Conservation (phyloP, 1,140 invertebrate genomes). For the Microplitis mediator region DNA sequence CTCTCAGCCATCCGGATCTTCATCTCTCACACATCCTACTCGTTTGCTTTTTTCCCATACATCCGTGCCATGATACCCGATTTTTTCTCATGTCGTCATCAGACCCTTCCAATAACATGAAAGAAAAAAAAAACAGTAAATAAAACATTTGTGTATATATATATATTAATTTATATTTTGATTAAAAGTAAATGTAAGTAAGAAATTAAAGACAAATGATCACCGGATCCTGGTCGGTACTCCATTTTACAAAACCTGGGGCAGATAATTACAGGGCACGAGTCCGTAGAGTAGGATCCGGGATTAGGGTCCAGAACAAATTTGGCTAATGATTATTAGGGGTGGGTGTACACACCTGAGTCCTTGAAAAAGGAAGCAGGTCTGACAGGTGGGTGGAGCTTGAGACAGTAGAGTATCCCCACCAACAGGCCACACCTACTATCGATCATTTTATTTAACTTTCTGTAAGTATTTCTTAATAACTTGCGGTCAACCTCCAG, state of each 20-base stretch:
- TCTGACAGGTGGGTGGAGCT: slow-evolving; percentile 43
- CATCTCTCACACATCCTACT: slow-evolving; percentile 4
- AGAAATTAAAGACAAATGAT: no score
- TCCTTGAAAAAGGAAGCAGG: slow-evolving; percentile 7
- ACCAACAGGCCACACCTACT: slow-evolving; percentile 36
- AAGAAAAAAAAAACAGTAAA: neutral
- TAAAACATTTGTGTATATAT: neutral
- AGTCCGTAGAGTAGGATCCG: no score
- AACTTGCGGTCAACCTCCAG: slow-evolving; percentile 7
- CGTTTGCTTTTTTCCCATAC: slow-evolving; percentile 6
- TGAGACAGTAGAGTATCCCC: slow-evolving; percentile 4
- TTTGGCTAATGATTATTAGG: slow-evolving; percentile 16
- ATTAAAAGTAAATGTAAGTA: no score
- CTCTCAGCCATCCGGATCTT: slow-evolving; percentile 26
- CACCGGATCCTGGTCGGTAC: no score
- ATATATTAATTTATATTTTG: neutral
- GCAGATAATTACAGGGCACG: no score
- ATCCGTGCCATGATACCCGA: neutral
- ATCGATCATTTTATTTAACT: slow-evolving; percentile 30
- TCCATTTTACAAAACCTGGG: no score
- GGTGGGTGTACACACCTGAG: slow-evolving; percentile 31
- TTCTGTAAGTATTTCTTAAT: neutral
- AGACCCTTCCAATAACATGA: neutral
- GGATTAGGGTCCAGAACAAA: neutral
- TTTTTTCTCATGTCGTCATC: slow-evolving; percentile 8